phyloP scores from a whole-genome alignment of 1,140 invertebrate species.

The Schlechtendalia chinensis region DNA sequence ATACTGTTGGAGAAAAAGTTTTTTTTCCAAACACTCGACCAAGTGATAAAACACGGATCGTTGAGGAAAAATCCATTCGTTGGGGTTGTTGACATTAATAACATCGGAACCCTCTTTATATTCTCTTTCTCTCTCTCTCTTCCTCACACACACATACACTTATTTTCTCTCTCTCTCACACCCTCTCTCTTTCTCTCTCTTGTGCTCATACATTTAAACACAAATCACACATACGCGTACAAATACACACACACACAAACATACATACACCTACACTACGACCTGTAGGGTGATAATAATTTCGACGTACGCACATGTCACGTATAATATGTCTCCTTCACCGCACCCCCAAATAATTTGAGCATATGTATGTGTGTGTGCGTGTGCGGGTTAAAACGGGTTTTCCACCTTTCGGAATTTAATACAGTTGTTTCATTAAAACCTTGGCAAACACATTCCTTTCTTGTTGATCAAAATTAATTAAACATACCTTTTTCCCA shows the following conservation, averaged over 20 bases:
- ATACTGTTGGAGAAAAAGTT: constrained; percentile 15
- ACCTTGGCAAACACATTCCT: constrained; percentile 50
- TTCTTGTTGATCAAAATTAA: constrained; percentile 50
- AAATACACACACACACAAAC: neutral
- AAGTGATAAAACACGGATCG: constrained; percentile 34
- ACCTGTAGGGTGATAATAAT: constrained; percentile 42
- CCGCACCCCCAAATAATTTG: neutral
- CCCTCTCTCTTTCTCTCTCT: no score
- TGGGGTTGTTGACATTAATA: constrained; percentile 48
- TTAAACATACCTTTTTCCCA: constrained; percentile 49
- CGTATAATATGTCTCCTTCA: constrained; percentile 21
- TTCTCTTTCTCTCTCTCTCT: neutral
- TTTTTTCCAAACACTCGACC: constrained; percentile 5
- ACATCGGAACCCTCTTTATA: constrained; percentile 31
- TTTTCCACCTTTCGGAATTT: constrained; percentile 49
- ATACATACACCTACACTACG: neutral
- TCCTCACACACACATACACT: neutral
- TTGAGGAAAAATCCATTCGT: constrained; percentile 38
- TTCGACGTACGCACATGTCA: constrained; percentile 30
- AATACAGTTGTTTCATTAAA: constrained; percentile 50
- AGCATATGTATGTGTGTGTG: neutral
- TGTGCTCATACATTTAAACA: no score
- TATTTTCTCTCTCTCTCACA: neutral
- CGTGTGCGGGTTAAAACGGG: constrained; percentile 33
- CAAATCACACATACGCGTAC: no score